Conservation (phyloP, 2,888 invertebrate genomes). For the Chymomyza procnemis region DNA sequence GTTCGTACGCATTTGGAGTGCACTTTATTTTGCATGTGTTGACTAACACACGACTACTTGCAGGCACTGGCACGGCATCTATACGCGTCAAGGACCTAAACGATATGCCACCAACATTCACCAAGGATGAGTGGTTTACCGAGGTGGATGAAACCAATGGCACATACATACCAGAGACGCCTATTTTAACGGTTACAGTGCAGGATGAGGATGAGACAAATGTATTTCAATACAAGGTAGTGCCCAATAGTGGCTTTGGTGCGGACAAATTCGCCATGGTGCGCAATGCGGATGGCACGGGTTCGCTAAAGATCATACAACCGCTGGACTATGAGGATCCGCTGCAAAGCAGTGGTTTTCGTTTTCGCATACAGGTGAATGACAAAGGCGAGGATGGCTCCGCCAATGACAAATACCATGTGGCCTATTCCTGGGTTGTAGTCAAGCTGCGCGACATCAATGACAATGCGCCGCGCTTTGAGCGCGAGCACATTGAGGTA, state of each 20-base stretch:
- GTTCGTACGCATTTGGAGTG: conserved; percentile 6
- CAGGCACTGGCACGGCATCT: conserved; percentile 89
- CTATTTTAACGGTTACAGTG: conserved; percentile 94
- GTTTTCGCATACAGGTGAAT: conserved; percentile 95
- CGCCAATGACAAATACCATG: conserved; percentile 96
- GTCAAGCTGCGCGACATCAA: conserved; percentile 95
- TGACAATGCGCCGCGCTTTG: conserved; percentile 97
- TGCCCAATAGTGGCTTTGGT: conserved; percentile 94
- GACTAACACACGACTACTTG: neutral
- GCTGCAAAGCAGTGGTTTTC: conserved; percentile 94
- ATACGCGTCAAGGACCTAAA: conserved; percentile 97
- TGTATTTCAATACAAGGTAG: conserved; percentile 95
- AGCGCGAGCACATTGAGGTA: conserved; percentile 93
- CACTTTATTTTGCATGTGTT: neutral
- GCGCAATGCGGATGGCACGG: conserved; percentile 94
- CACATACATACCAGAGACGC: conserved; percentile 92
- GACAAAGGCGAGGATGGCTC: conserved; percentile 94
- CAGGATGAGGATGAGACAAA: conserved; percentile 97
- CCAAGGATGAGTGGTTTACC: conserved; percentile 96
- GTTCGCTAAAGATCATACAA: conserved; percentile 95
- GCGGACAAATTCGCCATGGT: conserved; percentile 98
- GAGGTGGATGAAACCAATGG: conserved; percentile 97
- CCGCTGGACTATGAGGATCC: conserved; percentile 96
- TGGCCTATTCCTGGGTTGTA: conserved; percentile 95
- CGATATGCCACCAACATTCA: conserved; percentile 98